Evolutionary conservation across 2,888 invertebrate species (phyloP).

Genomic region (Ormyrus labotus): DNA sequence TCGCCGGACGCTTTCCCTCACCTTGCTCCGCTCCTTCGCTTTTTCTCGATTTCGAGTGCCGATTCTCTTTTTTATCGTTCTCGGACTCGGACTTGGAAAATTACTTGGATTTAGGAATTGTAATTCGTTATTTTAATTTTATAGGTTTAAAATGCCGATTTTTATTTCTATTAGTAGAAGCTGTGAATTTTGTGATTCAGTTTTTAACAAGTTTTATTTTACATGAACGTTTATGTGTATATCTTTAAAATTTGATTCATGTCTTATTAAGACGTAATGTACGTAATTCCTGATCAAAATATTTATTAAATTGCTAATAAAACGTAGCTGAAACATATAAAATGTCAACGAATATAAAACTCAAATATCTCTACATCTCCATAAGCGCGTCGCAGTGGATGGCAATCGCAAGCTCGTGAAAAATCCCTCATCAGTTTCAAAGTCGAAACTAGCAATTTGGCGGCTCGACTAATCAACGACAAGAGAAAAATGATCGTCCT

Average conservation of each 20-base stretch:
- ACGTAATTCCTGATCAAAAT: background rate
- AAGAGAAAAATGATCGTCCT: slow-evolving; percentile 12
- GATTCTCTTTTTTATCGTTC: no score
- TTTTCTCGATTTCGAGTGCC: no score
- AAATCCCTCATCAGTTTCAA: background rate
- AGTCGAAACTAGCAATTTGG: background rate
- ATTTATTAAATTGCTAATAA: background rate
- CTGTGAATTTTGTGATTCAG: no score
- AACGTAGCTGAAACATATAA: background rate
- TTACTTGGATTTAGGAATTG: no score
- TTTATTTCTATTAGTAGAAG: no score
- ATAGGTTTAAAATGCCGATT: no score
- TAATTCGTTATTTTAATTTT: no score
- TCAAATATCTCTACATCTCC: background rate
- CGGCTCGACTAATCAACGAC: slow-evolving; percentile 23
- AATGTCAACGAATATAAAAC: slow-evolving; percentile 3
- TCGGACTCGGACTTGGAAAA: no score
- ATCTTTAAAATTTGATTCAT: no score
- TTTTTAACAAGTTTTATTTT: no score
- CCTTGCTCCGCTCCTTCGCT: background rate
- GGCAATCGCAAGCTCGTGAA: background rate
- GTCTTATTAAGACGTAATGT: no score
- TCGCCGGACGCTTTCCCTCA: slow-evolving; percentile 8
- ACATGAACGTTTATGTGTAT: no score
- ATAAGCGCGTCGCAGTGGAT: background rate